These are phyloP conservation scores for Pristionchus mayeri DNA, from an alignment of 2,888 invertebrate species.

Conservation along the genomic window DNA sequence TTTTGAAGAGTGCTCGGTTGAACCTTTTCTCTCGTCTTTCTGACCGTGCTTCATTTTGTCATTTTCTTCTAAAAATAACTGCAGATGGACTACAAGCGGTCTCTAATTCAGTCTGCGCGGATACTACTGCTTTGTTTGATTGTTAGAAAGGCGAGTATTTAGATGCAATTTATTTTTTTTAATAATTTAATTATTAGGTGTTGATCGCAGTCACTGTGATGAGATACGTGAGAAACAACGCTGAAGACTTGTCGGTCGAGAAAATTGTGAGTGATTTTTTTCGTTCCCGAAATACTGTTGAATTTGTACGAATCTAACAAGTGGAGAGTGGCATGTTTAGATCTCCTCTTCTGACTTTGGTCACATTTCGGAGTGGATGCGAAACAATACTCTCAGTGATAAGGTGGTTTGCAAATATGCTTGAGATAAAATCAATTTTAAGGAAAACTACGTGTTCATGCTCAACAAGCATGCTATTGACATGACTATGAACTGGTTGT, in stretches of 20 bases:
- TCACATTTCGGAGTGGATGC: not conserved
- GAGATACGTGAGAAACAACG: constrained; percentile 10
- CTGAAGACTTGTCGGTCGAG: not conserved
- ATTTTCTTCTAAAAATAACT: not conserved
- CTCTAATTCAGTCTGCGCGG: not conserved
- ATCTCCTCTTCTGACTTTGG: not conserved
- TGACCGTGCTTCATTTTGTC: not conserved
- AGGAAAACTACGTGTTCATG: constrained; percentile 61
- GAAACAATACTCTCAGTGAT: not conserved
- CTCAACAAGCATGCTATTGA: constrained; percentile 72
- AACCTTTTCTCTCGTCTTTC: too few relatives aligned
- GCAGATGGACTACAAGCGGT: constrained; percentile 23
- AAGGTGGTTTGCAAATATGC: not conserved
- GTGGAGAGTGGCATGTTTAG: not conserved
- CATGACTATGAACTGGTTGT: constrained; percentile 75
- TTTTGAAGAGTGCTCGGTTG: not conserved
- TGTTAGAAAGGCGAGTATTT: not conserved
- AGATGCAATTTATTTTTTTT: not conserved
- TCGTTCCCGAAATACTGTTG: not conserved
- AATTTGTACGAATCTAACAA: not conserved
- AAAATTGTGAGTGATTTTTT: constrained; percentile 21
- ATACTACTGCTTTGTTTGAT: not conserved
- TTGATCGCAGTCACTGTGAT: constrained; percentile 12
- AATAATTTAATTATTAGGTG: not conserved
- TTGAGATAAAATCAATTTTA: not conserved